Conservation (phyloP, 1,140 invertebrate genomes). For the Drosophila miranda region DNA sequence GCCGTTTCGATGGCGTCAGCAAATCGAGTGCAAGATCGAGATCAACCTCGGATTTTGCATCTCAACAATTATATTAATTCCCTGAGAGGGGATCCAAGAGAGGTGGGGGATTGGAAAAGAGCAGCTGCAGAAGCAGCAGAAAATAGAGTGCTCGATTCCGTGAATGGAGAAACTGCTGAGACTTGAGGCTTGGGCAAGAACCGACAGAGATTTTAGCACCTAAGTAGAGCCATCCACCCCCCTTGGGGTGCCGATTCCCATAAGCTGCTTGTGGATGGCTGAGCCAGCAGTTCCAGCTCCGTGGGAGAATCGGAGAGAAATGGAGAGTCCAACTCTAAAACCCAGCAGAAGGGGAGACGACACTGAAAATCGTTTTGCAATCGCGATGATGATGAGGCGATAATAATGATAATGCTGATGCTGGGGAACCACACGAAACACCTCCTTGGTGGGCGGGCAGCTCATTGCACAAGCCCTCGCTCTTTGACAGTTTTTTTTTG, state of each 20-base stretch:
- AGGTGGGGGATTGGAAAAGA: slow-evolving; percentile 26
- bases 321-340: slow-evolving; percentile 3
- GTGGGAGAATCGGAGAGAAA: slow-evolving; percentile 54
- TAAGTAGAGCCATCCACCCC: slow-evolving; percentile 1
- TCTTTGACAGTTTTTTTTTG: slow-evolving; percentile 5
- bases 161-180: slow-evolving; percentile 70
- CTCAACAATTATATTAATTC: slow-evolving; percentile 5
- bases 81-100: not conserved
- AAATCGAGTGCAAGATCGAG: not conserved
- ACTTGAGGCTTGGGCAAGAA: slow-evolving; percentile 13
- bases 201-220: slow-evolving; percentile 59
- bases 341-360: not conserved
- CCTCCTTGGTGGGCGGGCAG: slow-evolving; percentile 24
- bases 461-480: not conserved
- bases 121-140: slow-evolving; percentile 26
- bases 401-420: not conserved
- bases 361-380: slow-evolving; percentile 42
- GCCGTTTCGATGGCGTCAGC: slow-evolving; percentile 13
- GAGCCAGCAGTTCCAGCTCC: slow-evolving; percentile 42
- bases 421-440: not conserved
- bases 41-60: slow-evolving; percentile 33
- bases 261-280: slow-evolving; percentile 30
- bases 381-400: slow-evolving; percentile 10
- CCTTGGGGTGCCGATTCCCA: slow-evolving; percentile 30
- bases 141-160: slow-evolving; percentile 36